These are phyloP conservation scores for Emesis furor DNA, from an alignment of 2,888 invertebrate genomes.

Conservation along the genomic window DNA sequence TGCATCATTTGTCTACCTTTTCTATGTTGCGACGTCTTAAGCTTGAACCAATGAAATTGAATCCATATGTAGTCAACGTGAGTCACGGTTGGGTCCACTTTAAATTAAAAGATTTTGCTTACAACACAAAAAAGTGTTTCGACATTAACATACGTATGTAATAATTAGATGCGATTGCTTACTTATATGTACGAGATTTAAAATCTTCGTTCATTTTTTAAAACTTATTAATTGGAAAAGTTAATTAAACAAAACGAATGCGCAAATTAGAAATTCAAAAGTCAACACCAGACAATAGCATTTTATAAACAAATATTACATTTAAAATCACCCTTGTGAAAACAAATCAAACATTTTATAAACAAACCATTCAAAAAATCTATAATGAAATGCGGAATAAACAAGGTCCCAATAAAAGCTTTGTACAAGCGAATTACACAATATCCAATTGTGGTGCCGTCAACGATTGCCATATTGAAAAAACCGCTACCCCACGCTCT, in stretches of 20 bases:
- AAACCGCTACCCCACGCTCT: slow-evolving; percentile 86
- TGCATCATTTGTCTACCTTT: no score
- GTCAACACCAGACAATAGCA: slow-evolving; percentile 47
- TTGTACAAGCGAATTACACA: slow-evolving; percentile 85
- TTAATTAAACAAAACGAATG: background rate
- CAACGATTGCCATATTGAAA: slow-evolving; percentile 86
- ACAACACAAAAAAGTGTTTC: no score
- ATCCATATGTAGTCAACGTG: no score
- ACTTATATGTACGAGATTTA: no score
- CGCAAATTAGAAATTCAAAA: no score
- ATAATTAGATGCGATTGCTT: background rate
- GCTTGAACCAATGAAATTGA: no score
- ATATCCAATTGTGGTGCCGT: slow-evolving; percentile 88
- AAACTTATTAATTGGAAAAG: no score
- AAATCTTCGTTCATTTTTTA: no score
- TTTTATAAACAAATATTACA: slow-evolving; percentile 63
- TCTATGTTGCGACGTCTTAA: no score
- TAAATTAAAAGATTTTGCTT: background rate
- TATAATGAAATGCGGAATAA: slow-evolving; percentile 80
- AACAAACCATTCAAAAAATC: slow-evolving; percentile 80
- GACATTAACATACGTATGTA: no score
- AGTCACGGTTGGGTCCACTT: background rate
- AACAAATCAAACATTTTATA: slow-evolving; percentile 77
- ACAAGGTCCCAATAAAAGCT: slow-evolving; percentile 83
- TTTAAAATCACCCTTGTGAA: slow-evolving; percentile 75